phyloP scores from a whole-genome alignment of 2,113 vertebrate genomes.

The Rhegmatorhina hoffmannsi region DNA sequence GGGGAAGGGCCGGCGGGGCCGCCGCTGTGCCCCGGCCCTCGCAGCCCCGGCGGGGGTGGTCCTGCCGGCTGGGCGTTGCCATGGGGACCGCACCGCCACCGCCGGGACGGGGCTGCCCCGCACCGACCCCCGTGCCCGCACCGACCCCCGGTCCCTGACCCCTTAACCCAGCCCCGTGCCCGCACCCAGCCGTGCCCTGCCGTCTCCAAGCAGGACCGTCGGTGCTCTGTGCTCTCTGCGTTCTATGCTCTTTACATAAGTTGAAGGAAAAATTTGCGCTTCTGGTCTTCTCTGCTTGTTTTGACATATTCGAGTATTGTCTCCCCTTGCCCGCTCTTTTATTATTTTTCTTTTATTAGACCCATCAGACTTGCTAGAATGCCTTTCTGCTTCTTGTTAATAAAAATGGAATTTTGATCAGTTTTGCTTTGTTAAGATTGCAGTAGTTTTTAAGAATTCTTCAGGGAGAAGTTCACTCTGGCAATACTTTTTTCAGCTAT shows the following conservation, averaged over 20 bases:
- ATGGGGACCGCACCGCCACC: not conserved
- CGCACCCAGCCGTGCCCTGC: no score
- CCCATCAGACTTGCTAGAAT: not conserved
- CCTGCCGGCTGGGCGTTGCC: no score
- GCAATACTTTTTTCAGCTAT: not conserved
- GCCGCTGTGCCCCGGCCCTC: no score
- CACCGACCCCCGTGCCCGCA: no score
- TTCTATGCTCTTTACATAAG: not conserved
- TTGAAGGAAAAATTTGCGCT: rapidly evolving
- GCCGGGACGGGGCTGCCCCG: not conserved
- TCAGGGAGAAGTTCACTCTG: not conserved
- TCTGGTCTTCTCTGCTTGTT: not conserved
- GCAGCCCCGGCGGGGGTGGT: no score
- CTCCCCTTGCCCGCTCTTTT: no score
- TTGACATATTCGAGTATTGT: not conserved
- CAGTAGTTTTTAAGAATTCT: not conserved
- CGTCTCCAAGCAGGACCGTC: rapidly evolving
- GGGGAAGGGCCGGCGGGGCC: no score
- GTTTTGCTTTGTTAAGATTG: not conserved
- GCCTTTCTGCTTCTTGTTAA: not conserved
- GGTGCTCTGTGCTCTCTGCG: rapidly evolving
- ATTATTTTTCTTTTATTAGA: not conserved
- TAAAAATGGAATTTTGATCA: not conserved
- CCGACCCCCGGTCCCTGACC: no score
- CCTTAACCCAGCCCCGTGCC: no score